Evolutionary conservation across 2,888 invertebrate genomes (phyloP), one percentile per base, ranked within the genome.

Genomic region (Alcis repandata): DNA sequence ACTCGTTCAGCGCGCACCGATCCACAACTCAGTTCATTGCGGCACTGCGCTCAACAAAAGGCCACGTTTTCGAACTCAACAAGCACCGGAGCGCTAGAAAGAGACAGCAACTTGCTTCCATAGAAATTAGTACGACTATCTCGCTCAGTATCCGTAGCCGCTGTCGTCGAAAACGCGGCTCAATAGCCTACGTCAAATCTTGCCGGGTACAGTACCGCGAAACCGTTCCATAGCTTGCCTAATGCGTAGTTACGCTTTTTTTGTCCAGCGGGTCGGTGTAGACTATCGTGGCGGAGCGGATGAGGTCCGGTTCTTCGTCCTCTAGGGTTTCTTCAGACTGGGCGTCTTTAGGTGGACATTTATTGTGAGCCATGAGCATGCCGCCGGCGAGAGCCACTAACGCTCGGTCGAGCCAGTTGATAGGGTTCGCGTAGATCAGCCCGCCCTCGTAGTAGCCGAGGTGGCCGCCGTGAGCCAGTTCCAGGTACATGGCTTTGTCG

Each of bases 391-490:
- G 92, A 1, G 97, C 95, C 1, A 98, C 96, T n/a, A 98, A 91
- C 0, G 98, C 96, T 48, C 97, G 95, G 91, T 99, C 98, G 67
- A 98, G 91, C 99, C 99, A 99, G 65, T 98, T 98, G 63, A 98
- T 96, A 0, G 97, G 97, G 83, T 98, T 97, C 0, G 98, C 98
- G 86, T 97, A 96, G 1, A 98, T 83, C 27, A 96, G 89, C 17
- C 98, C 98, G 10, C 98, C 98, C 90, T 99, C 98, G 86, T 98
- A 98, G 90, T 98, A 99, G 19, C 98, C 99, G 71, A 99, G 94
- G 89, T 99, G 99, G 3, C 99, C 99, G 11, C 99, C 99, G 85
- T 98, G 98, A 10, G 97, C 96, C 22, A 98, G 91, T 84, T 97
- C 96, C 60, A 98, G 91, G 82, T 96, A 98, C 75, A 98, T 94